Conservation (phyloP, 2,113 vertebrate genomes). For the Empidonax traillii region DNA sequence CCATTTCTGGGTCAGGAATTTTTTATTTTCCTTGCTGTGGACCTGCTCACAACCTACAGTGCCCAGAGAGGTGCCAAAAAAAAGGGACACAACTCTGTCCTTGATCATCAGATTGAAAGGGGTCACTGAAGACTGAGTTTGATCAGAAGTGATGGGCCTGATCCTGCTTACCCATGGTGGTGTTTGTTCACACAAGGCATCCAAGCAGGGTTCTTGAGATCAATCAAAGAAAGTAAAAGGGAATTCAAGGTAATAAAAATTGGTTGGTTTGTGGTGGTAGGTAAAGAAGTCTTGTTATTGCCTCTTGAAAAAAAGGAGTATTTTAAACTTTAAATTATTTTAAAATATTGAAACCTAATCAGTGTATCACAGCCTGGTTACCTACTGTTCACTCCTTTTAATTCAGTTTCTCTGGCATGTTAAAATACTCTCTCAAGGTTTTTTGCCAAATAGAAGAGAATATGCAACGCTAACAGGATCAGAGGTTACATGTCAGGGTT, state of each 20-base stretch:
- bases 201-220: fast-evolving
- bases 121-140: background rate
- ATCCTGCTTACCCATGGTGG: background rate
- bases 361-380: background rate
- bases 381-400: background rate
- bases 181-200: background rate
- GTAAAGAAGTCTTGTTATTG: background rate
- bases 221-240: background rate
- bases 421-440: background rate
- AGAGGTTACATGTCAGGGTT: background rate
- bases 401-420: background rate
- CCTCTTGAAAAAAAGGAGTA: background rate
- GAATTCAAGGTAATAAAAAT: background rate
- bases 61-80: fast-evolving
- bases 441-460: background rate
- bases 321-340: background rate
- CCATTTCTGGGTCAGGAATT: background rate
- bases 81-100: background rate
- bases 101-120: background rate
- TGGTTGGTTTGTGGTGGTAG: background rate
- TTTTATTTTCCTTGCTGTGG: background rate
- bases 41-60: background rate
- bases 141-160: background rate
- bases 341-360: background rate
- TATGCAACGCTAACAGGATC: background rate